Evolutionary conservation across 2,797 vertebrate species (phyloP).

Genomic region (Selene dorsalis): DNA sequence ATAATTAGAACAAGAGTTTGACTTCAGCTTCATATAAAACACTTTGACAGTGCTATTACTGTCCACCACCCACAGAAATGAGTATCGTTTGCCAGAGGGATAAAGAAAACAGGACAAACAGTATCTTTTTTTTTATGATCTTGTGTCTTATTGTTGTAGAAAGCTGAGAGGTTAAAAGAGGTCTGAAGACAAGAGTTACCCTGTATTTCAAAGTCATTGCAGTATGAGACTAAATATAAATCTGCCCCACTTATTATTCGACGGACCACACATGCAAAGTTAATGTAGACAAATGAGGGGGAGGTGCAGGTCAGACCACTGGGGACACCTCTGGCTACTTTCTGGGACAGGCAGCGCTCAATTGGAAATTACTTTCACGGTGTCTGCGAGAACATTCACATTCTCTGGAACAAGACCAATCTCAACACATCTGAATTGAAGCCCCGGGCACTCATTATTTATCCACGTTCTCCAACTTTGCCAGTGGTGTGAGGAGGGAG

Average conservation of each 20-base stretch:
- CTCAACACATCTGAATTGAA: conserved; percentile 73
- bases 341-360: conserved; percentile 84
- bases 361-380: conserved; percentile 77
- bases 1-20: conserved; percentile 75
- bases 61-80: conserved; percentile 58
- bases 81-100: conserved; percentile 61
- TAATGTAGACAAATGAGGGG: conserved; percentile 86
- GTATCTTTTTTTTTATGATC: conserved; percentile 63
- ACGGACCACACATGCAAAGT: conserved; percentile 81
- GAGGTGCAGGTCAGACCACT: conserved; percentile 76
- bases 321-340: conserved; percentile 84
- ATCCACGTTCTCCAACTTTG: conserved; percentile 53
- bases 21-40: conserved; percentile 69
- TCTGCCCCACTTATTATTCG: conserved; percentile 80
- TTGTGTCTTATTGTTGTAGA: conserved; percentile 54
- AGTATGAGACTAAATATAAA: conserved; percentile 84
- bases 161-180: conserved; percentile 52
- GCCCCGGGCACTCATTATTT: conserved; percentile 65
- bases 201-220: conserved; percentile 82
- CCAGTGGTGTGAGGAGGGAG: conserved; percentile 63
- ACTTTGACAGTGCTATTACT: conserved; percentile 77
- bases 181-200: conserved; percentile 72
- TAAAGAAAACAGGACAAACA: conserved; percentile 56
- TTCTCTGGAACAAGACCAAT: conserved; percentile 78
- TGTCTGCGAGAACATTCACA: conserved; percentile 62